phyloP scores from a whole-genome alignment of 2,888 invertebrate species.

The Amphipyra tragopoginis region DNA sequence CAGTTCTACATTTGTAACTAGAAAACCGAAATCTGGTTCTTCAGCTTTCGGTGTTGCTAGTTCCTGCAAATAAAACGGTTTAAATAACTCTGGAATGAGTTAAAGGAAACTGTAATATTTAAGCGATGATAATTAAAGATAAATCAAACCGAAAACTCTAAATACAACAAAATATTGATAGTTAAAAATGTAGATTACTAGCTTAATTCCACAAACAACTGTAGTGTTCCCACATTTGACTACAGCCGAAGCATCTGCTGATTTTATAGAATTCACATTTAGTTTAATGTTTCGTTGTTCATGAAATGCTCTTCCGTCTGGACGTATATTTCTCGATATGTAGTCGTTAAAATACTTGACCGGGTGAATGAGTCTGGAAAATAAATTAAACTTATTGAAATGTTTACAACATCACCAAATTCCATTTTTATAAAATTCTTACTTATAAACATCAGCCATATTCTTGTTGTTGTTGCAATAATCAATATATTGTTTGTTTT shows the following conservation, averaged over 20 bases:
- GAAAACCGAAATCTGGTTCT: conserved; percentile 92
- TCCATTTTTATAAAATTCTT: conserved; percentile 27
- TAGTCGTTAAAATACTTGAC: conserved; percentile 94
- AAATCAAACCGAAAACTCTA: background rate
- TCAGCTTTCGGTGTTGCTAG: conserved; percentile 93
- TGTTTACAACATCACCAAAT: too few relatives aligned
- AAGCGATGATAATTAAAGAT: background rate
- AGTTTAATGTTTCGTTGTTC: conserved; percentile 91
- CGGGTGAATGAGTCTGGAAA: conserved; percentile 92
- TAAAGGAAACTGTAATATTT: background rate
- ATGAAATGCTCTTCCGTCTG: conserved; percentile 94
- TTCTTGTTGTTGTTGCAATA: background rate
- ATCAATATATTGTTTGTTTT: background rate
- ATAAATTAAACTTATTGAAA: background rate
- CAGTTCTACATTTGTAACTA: conserved; percentile 95
- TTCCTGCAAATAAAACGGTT: conserved; percentile 89
- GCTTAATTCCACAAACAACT: conserved; percentile 96
- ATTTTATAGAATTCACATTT: conserved; percentile 79
- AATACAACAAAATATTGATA: background rate
- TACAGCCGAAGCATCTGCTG: conserved; percentile 93
- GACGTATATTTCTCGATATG: conserved; percentile 92
- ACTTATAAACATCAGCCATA: conserved; percentile 85
- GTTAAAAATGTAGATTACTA: conserved; percentile 87
- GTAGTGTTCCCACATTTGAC: conserved; percentile 95
- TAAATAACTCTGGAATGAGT: background rate